These are phyloP conservation scores for Vannuccia rotundouncinata DNA, from an alignment of 2,888 invertebrate species.

Conservation along the genomic window DNA sequence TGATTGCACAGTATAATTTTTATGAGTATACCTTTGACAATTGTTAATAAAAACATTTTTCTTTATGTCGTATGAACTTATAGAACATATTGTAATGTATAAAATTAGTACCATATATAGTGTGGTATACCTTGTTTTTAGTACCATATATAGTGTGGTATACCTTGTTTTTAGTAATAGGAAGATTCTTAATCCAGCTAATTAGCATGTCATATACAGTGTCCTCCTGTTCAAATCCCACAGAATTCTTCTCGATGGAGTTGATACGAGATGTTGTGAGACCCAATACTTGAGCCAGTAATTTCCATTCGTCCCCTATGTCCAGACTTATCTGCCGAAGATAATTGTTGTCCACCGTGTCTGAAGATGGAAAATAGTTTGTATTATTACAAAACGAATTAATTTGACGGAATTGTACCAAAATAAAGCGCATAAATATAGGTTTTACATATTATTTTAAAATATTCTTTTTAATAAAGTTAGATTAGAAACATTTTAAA, in stretches of 20 bases:
- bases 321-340: neutral
- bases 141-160: no score
- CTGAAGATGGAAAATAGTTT: neutral
- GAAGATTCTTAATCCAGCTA: conserved; percentile 24
- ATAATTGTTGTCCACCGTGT: conserved; percentile 2
- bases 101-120: no score
- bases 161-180: conserved; percentile 27
- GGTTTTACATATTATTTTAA: neutral
- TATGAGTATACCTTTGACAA: no score
- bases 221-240: neutral
- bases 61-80: no score
- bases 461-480: neutral
- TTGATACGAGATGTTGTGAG: neutral
- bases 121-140: no score
- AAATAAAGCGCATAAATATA: no score
- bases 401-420: no score
- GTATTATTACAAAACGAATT: neutral
- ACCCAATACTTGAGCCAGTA: neutral
- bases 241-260: neutral
- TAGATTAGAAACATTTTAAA: no score
- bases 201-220: conserved; percentile 17
- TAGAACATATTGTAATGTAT: no score
- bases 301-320: conserved; percentile 17
- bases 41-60: no score
- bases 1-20: no score